These are phyloP conservation scores for Balearica regulorum DNA, from an alignment of 2,797 vertebrate species.

Conservation along the genomic window DNA sequence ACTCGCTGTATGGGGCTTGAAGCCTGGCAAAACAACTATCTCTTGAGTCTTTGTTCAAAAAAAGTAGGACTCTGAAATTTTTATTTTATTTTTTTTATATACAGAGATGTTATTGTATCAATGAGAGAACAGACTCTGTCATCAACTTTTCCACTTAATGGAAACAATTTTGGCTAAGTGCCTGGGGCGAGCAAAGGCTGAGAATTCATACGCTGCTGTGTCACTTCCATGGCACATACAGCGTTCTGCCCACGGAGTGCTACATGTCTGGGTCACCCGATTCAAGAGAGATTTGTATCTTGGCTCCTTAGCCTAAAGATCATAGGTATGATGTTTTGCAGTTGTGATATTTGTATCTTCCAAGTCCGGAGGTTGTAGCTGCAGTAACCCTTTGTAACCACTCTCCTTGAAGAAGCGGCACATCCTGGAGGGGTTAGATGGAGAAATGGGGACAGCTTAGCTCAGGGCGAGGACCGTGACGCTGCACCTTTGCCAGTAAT, in stretches of 20 bases:
- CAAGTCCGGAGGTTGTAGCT: neutral
- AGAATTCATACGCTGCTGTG: neutral
- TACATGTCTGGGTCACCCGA: neutral
- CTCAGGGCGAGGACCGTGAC: neutral
- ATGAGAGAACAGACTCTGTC: neutral
- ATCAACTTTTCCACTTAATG: neutral
- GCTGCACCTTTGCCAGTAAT: neutral
- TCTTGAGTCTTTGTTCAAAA: neutral
- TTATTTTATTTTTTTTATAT: neutral
- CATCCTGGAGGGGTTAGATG: neutral
- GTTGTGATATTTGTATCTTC: neutral
- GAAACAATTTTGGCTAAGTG: conserved; percentile 4
- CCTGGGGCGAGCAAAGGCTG: neutral
- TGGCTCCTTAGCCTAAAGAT: neutral
- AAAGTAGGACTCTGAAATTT: neutral
- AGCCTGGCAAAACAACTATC: neutral
- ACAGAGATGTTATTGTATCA: neutral
- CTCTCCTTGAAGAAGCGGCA: neutral
- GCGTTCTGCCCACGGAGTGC: neutral
- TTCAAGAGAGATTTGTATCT: neutral
- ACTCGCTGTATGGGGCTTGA: neutral
- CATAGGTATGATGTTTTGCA: neutral
- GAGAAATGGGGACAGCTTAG: neutral
- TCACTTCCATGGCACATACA: neutral
- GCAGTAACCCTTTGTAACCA: neutral